A percentile compares a stretch with the other conserved stretches of the same genome.
Evolutionary conservation across 2,888 invertebrate species (phyloP).

Genomic region (Cenopis cana): DNA sequence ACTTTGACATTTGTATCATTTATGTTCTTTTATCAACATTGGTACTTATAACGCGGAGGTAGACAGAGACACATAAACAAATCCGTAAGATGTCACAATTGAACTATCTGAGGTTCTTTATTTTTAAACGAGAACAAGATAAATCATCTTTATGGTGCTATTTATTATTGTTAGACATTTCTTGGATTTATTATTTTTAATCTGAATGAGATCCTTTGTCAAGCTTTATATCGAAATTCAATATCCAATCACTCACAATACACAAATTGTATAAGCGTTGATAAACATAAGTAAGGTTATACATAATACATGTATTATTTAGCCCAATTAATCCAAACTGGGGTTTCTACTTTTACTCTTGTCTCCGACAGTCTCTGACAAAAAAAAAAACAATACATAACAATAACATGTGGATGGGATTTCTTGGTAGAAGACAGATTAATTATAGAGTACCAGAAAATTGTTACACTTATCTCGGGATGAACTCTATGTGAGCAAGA

Average conservation of each 20-base stretch:
- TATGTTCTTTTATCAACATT: constrained; percentile 44
- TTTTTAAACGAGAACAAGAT: not conserved
- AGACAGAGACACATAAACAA: not conserved
- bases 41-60: not conserved
- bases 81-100: not conserved
- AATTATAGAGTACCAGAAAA: no score
- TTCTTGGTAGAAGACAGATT: no score
- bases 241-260: not conserved
- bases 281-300: constrained; percentile 7
- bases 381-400: no score
- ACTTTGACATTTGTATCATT: constrained; percentile 72
- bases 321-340: not conserved
- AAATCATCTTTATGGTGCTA: not conserved
- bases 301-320: no score
- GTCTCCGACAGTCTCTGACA: no score
- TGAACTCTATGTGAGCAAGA: no score
- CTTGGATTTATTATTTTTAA: not conserved
- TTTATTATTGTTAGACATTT: not conserved
- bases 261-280: not conserved
- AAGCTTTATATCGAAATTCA: not conserved
- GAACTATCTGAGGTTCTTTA: not conserved
- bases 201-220: not conserved
- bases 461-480: no score
- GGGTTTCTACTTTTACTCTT: no score
- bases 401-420: no score